These are phyloP conservation scores for Pimpla rufipes DNA, from an alignment of 2,888 invertebrate genomes.

Conservation along the genomic window DNA sequence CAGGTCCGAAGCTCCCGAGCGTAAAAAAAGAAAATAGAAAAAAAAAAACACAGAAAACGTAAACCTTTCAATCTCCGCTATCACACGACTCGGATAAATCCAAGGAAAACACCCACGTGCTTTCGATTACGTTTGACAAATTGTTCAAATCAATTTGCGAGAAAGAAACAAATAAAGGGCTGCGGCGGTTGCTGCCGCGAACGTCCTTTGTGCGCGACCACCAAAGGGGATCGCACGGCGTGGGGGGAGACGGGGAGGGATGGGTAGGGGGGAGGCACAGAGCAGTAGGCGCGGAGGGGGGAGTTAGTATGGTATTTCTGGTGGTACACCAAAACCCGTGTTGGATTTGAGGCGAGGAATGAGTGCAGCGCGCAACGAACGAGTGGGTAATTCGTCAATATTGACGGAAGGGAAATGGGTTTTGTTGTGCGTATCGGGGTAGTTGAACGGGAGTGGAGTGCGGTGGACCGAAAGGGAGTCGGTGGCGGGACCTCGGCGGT, in stretches of 20 bases:
- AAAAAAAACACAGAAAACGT: not conserved
- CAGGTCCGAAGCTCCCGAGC: not conserved
- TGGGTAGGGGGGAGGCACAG: not conserved
- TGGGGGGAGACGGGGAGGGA: not conserved
- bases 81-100: not conserved
- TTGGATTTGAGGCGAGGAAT: constrained; percentile 59
- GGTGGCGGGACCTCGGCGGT: constrained; percentile 36
- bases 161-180: not conserved
- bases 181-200: not conserved
- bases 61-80: constrained; percentile 3
- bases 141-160: constrained; percentile 16
- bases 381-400: constrained; percentile 70
- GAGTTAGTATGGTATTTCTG: constrained; percentile 15
- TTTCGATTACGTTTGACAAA: not conserved
- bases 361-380: constrained; percentile 54
- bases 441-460: constrained; percentile 43
- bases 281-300: not conserved
- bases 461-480: constrained; percentile 39
- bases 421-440: constrained; percentile 67
- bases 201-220: constrained; percentile 15
- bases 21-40: constrained; percentile 11
- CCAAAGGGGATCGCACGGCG: not conserved
- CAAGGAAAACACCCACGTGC: not conserved
- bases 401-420: constrained; percentile 71
- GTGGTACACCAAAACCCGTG: constrained; percentile 53